phyloP scores from a whole-genome alignment of 2,797 vertebrate genomes.

The Micrastur ruficollis region DNA sequence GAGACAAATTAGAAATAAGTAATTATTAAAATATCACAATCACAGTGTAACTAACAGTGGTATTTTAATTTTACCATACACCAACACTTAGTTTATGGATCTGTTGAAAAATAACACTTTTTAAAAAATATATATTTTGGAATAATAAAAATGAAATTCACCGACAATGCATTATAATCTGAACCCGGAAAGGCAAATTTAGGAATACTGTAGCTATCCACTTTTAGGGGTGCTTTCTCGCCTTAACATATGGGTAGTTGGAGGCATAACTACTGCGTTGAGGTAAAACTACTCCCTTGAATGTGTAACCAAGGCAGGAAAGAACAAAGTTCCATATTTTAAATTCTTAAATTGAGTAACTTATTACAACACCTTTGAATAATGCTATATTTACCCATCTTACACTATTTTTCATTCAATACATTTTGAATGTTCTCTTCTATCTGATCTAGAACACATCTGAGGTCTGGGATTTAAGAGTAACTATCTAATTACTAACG shows the following conservation, averaged over 20 bases:
- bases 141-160: slow-evolving; percentile 76
- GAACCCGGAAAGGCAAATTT: slow-evolving; percentile 57
- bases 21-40: slow-evolving; percentile 63
- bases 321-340: neutral
- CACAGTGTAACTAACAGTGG: slow-evolving; percentile 68
- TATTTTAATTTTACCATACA: slow-evolving; percentile 59
- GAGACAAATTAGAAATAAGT: slow-evolving; percentile 62
- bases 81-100: slow-evolving; percentile 66
- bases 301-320: slow-evolving; percentile 42
- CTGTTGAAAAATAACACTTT: slow-evolving; percentile 78
- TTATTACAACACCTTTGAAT: slow-evolving; percentile 11
- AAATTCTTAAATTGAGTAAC: neutral
- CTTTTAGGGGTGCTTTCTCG: slow-evolving; percentile 25
- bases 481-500: slow-evolving; percentile 23
- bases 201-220: slow-evolving; percentile 46
- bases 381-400: neutral
- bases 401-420: neutral
- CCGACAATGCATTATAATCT: slow-evolving; percentile 51
- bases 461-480: slow-evolving; percentile 11
- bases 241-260: neutral
- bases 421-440: neutral
- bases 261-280: neutral
- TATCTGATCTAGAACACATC: slow-evolving; percentile 7
- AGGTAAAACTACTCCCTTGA: slow-evolving; percentile 40
- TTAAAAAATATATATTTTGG: slow-evolving; percentile 78